Percentiles rank a stretch among this genome's conserved stretches.
Conservation (phyloP, 2,888 invertebrate species). For the Heliconius ethilla region DNA sequence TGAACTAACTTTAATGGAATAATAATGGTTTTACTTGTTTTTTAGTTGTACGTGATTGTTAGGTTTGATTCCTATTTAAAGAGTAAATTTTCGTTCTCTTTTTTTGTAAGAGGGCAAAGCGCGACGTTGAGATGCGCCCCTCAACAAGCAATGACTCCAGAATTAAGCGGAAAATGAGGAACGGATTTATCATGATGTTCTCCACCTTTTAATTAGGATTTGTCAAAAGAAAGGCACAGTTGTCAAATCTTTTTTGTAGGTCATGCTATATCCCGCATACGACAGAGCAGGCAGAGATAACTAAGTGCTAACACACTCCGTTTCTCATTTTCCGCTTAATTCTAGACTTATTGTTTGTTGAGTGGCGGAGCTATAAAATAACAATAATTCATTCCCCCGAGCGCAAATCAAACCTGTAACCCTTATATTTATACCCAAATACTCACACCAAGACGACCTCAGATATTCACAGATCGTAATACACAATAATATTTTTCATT, state of each 20-base stretch:
- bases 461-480: too few relatives aligned
- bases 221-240: neutral
- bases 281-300: neutral
- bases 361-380: neutral
- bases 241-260: neutral
- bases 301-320: neutral
- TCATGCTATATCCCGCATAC: neutral
- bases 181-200: too few relatives aligned
- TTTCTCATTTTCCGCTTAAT: neutral
- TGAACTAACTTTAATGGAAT: neutral
- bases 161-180: neutral
- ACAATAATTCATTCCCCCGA: too few relatives aligned
- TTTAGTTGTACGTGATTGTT: neutral
- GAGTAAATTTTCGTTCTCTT: neutral
- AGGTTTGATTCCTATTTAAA: neutral
- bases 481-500: too few relatives aligned
- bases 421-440: too few relatives aligned
- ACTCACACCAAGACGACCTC: too few relatives aligned
- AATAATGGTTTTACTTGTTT: neutral
- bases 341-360: neutral
- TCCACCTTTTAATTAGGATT: too few relatives aligned
- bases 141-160: neutral
- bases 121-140: neutral
- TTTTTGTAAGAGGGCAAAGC: neutral
- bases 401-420: too few relatives aligned